Evolutionary conservation across 1,140 invertebrate species (phyloP).

Genomic region (Drosophila auraria): DNA sequence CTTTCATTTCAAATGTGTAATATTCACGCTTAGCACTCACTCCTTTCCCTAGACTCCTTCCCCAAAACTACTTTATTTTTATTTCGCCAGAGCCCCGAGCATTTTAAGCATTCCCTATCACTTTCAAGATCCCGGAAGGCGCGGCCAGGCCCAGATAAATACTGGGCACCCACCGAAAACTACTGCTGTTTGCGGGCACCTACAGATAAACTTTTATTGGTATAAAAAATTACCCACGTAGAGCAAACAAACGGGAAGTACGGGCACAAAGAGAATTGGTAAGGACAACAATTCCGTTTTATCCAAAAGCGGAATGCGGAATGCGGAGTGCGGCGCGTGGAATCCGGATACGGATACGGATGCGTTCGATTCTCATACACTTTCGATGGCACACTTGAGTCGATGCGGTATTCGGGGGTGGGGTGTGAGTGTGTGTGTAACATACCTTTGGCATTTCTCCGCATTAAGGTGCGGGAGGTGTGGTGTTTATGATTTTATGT

Average conservation of each 20-base stretch:
- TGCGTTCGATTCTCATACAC: slow-evolving; percentile 53
- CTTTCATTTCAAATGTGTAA: not conserved
- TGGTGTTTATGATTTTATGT: slow-evolving; percentile 42
- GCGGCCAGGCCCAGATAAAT: slow-evolving; percentile 38
- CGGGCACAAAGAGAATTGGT: slow-evolving; percentile 23
- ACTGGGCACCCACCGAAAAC: slow-evolving; percentile 13
- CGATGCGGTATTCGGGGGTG: slow-evolving; percentile 24
- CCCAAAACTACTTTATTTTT: slow-evolving; percentile 20
- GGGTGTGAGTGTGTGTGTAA: slow-evolving; percentile 14
- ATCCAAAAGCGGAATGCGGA: slow-evolving; percentile 17
- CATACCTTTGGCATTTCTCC: slow-evolving; percentile 52
- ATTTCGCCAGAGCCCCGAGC: slow-evolving; percentile 5
- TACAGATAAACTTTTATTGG: slow-evolving; percentile 44
- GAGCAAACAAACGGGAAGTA: slow-evolving; percentile 32
- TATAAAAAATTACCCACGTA: slow-evolving; percentile 56
- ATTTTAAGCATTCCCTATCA: slow-evolving; percentile 1
- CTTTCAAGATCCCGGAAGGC: slow-evolving; percentile 12
- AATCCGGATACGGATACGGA: slow-evolving; percentile 50
- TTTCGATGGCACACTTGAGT: slow-evolving; percentile 76
- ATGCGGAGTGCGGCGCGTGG: slow-evolving; percentile 15
- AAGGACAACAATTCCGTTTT: slow-evolving; percentile 32
- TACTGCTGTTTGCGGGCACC: slow-evolving; percentile 11
- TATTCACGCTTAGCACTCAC: not conserved
- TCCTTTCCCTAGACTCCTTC: not conserved
- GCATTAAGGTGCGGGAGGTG: slow-evolving; percentile 4